Conservation (phyloP, 92 coral and sea anemone genomes). For the Heteractis magnifica region DNA sequence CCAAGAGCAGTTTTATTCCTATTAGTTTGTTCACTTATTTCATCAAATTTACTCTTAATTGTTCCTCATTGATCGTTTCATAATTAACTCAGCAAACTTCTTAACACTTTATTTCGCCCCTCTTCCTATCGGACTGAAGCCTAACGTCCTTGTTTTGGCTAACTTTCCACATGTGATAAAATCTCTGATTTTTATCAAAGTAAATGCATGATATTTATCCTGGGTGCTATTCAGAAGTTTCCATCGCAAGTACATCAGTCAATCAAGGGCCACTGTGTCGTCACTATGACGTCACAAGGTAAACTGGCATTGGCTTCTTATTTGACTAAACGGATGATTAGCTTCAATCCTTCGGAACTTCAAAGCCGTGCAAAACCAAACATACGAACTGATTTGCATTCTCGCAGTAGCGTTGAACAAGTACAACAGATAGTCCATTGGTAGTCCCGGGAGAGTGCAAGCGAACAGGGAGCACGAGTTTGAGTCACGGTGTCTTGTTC, state of each 20-base stretch:
- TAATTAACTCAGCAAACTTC: neutral
- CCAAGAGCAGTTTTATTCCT: neutral
- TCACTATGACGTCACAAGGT: conserved; percentile 26
- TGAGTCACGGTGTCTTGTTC: neutral
- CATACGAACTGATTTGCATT: conserved; percentile 63
- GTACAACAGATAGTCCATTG: conserved; percentile 10
- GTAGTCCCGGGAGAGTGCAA: conserved; percentile 25
- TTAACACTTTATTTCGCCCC: neutral
- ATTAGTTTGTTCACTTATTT: neutral
- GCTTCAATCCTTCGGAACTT: conserved; percentile 30
- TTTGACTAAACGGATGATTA: conserved; percentile 32
- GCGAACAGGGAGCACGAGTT: neutral
- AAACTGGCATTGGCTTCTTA: conserved; percentile 19
- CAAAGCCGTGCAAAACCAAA: conserved; percentile 49
- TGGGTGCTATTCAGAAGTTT: neutral
- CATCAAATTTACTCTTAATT: neutral
- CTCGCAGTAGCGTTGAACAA: conserved; percentile 39
- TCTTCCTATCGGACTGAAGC: neutral
- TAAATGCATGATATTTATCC: neutral
- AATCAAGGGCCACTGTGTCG: conserved; percentile 23
- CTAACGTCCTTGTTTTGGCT: neutral
- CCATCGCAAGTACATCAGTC: neutral
- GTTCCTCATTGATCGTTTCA: neutral
- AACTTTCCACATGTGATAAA: neutral
- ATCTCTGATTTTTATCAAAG: neutral